phyloP scores from a whole-genome alignment of 1,140 invertebrate genomes.

The Meteorus sp. region DNA sequence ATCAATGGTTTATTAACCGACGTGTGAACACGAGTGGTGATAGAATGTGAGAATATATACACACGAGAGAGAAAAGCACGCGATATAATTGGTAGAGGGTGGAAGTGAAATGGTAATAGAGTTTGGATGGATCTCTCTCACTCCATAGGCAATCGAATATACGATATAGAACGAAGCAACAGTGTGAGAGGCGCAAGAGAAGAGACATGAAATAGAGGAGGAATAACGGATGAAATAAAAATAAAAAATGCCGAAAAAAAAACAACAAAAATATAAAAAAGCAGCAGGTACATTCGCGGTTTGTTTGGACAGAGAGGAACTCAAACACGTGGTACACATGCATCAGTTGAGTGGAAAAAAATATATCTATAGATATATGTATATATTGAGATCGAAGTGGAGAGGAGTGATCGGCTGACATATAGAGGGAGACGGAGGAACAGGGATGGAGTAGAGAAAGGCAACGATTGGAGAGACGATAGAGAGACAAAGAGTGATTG shows the following conservation, averaged over 20 bases:
- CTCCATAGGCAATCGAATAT: neutral
- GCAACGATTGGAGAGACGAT: conserved; percentile 8
- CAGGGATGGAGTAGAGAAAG: conserved; percentile 20
- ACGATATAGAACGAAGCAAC: neutral
- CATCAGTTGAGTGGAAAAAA: conserved; percentile 31
- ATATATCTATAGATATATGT: too few relatives aligned
- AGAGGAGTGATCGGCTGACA: conserved; percentile 19
- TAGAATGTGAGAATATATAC: neutral
- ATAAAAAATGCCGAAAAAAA: neutral
- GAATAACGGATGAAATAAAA: conserved; percentile 1
- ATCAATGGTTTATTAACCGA: conserved; percentile 56
- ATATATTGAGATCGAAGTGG: conserved; percentile 8
- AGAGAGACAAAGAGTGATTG: conserved; percentile 27
- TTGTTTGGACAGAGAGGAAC: conserved; percentile 32
- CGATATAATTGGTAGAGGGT: too few relatives aligned
- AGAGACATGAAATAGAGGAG: conserved; percentile 6
- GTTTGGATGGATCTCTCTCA: too few relatives aligned
- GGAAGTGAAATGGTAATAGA: too few relatives aligned
- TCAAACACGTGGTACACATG: conserved; percentile 45
- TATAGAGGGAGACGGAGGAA: conserved; percentile 21
- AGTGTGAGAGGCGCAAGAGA: conserved; percentile 31
- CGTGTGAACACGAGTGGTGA: conserved; percentile 39
- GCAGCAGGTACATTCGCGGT: conserved; percentile 11
- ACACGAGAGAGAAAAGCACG: too few relatives aligned
- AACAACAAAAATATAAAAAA: conserved; percentile 3